A percentile compares a stretch with the other conserved stretches of the same genome.
phyloP scores from a whole-genome alignment of 2,888 invertebrate species.

The Cerceris ruficornis region DNA sequence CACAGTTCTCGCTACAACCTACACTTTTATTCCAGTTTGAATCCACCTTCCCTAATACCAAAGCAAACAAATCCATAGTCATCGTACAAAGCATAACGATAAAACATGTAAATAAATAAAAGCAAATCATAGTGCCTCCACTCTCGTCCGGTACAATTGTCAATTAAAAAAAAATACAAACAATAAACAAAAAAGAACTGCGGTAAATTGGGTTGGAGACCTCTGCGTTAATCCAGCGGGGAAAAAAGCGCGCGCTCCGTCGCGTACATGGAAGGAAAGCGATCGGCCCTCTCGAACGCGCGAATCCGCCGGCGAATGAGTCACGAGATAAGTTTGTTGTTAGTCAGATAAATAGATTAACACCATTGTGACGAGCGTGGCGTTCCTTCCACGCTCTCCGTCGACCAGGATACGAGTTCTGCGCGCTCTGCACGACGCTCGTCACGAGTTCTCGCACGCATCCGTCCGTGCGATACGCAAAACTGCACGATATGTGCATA shows the following conservation, averaged over 20 bases:
- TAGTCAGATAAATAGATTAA: conserved; percentile 78
- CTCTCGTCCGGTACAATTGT: too few species aligned
- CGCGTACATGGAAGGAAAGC: conserved; percentile 24
- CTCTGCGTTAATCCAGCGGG: conserved; percentile 20
- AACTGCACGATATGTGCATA: neutral
- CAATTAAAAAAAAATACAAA: neutral
- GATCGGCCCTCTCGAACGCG: conserved; percentile 30
- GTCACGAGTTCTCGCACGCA: neutral
- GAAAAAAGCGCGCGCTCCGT: conserved; percentile 34
- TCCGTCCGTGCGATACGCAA: neutral
- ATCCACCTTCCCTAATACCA: too few species aligned
- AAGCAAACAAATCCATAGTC: too few species aligned
- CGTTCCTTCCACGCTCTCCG: conserved; percentile 44
- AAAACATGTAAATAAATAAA: too few species aligned
- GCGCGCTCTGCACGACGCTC: conserved; percentile 19
- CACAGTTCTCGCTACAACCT: too few species aligned
- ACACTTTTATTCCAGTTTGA: too few species aligned
- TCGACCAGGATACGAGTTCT: conserved; percentile 59
- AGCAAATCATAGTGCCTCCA: too few species aligned
- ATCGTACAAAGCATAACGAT: too few species aligned
- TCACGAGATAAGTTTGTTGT: conserved; percentile 77
- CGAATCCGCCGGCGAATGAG: conserved; percentile 64
- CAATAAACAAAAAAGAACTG: neutral
- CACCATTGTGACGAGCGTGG: conserved; percentile 69
- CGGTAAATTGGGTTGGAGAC: neutral